Base-by-base conservation (phyloP, 2,888 invertebrate genomes). In the Ornithoptera priamus region DNA sequence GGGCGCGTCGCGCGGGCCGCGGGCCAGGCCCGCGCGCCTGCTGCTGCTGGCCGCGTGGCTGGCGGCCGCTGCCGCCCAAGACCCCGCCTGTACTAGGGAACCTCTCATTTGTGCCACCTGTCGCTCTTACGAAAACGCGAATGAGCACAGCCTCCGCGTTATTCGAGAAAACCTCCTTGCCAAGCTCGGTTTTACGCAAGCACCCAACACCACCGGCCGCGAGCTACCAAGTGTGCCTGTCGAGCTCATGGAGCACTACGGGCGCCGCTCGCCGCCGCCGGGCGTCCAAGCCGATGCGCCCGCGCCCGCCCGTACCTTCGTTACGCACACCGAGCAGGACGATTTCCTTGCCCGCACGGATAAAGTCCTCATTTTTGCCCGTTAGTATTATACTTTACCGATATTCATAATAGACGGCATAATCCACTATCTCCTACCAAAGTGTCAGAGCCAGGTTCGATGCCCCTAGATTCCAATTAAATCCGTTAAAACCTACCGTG, bases 301-400 rank as follows among this genome's bases (percentile, higher is more conserved):
- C 71, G 93, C 85, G 87, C 90, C 88, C 77, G 88, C 84, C 83
- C 93, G 84, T 84, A 89, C 85, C 85, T 88, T 86, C 83, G 93
- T 86, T 89, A 92, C 86, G 85, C 94, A 85, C 89, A 94, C 84
- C 89, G 95, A 85, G 93, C 94, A 84, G 74, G 95, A 95, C 80
- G 95, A 95, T 84, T 95, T 94, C 88, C 94, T 94, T 80, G 94
- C 94, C 76, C 94, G 94, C 80, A 95, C 95, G 72, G 94, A 95
- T 84, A 94, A 94, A 81, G 93, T 95, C 79, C 88, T 95, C 85
- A 94, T 94, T 76, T 96, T 96, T 89, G 95, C 95, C 80, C 95
- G 93, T 94, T 93, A 93, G 94, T 93, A 30, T 30, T 30, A 93
- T 85, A n/a, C 78, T 80, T 75, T 77, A 56, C 42, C 56, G 61